Evolutionary conservation across 1,140 invertebrate species (phyloP).

Genomic region (Apis mellifera): Amel_HAv3.1 CM009941.2:13713001-13713500

Average conservation of each 20-base stretch:
- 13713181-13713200: conserved; percentile 72
- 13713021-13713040: neutral
- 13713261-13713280: neutral
- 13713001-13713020: conserved; percentile 13
- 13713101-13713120: neutral
- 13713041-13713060: neutral
- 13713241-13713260: neutral
- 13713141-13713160: neutral
- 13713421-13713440: no score
- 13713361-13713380: no score
- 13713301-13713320: neutral
- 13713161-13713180: neutral
- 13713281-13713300: neutral
- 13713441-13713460: no score
- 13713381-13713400: no score
- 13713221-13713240: neutral
- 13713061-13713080: conserved; percentile 28
- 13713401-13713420: no score
- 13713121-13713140: conserved; percentile 10
- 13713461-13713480: no score
- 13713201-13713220: conserved; percentile 66
- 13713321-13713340: neutral
- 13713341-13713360: no score
- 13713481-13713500: no score
- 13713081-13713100: neutral